Conservation (phyloP, 2,888 invertebrate genomes). For the Drosophila cracens region DNA sequence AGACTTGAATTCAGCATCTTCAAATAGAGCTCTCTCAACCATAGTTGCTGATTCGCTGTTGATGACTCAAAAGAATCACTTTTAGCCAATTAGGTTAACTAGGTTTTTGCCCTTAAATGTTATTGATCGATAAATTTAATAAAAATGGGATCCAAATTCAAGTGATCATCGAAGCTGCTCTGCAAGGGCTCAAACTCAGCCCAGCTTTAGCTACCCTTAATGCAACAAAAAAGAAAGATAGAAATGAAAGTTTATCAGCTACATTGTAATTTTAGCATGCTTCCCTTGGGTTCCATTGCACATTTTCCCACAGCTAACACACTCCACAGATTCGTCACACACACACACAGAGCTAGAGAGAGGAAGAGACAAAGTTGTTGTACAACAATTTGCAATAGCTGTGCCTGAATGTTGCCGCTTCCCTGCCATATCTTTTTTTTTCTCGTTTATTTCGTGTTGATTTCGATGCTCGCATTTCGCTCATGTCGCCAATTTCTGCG, state of each 20-base stretch:
- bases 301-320: slow-evolving; percentile 45
- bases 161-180: not conserved
- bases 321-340: slow-evolving; percentile 30
- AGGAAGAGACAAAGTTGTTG: slow-evolving; percentile 4
- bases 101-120: no score
- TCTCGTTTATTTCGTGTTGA: slow-evolving; percentile 41
- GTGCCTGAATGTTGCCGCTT: slow-evolving; percentile 35
- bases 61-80: no score
- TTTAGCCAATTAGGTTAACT: no score
- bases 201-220: not conserved
- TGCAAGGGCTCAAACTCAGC: not conserved
- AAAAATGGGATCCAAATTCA: not conserved
- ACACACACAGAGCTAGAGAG: not conserved
- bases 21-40: no score
- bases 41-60: no score
- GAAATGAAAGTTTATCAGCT: slow-evolving; percentile 14
- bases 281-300: slow-evolving; percentile 54
- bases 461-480: slow-evolving; percentile 55
- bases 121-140: not conserved
- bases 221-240: not conserved
- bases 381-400: slow-evolving; percentile 24
- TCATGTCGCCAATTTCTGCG: slow-evolving; percentile 71
- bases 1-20: no score
- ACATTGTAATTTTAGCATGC: slow-evolving; percentile 40
- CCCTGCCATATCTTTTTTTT: slow-evolving; percentile 22